Evolutionary conservation across 2,888 invertebrate species (phyloP).

Genomic region (Phalera bucephala): DNA sequence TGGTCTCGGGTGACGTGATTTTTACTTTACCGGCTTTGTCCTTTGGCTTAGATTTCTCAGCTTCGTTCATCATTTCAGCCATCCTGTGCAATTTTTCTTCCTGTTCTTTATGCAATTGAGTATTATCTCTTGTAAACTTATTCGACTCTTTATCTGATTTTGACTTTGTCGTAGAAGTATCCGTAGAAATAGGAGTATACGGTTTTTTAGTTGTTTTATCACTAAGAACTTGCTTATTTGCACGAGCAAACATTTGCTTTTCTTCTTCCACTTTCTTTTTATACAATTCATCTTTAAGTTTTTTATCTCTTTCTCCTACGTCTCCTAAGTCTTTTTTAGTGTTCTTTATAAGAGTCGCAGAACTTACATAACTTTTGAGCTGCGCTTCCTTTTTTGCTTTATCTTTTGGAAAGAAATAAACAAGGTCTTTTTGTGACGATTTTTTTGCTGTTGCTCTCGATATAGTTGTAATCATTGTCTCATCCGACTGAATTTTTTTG

Average conservation of each 20-base stretch:
- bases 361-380: slow-evolving; percentile 31
- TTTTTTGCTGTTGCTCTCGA: slow-evolving; percentile 3
- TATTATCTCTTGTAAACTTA: no score
- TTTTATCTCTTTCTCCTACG: neutral
- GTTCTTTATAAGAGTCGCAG: slow-evolving; percentile 52
- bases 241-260: neutral
- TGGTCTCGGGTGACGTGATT: no score
- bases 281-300: neutral
- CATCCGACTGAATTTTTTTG: slow-evolving; percentile 28
- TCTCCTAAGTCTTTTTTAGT: slow-evolving; percentile 33
- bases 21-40: slow-evolving; percentile 1
- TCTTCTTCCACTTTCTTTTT: neutral
- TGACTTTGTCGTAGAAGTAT: neutral
- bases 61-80: slow-evolving; percentile 8
- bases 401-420: slow-evolving; percentile 46
- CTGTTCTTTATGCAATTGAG: neutral
- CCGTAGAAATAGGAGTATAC: neutral
- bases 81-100: neutral
- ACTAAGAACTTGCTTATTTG: neutral
- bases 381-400: slow-evolving; percentile 8
- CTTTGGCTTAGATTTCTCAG: slow-evolving; percentile 6
- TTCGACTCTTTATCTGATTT: neutral
- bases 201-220: neutral
- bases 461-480: slow-evolving; percentile 13
- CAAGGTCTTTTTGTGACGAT: slow-evolving; percentile 41